A percentile compares a stretch with the other conserved stretches of the same genome.
Conservation (phyloP, 1,140 invertebrate species). For the Diachasma alloeum region DNA sequence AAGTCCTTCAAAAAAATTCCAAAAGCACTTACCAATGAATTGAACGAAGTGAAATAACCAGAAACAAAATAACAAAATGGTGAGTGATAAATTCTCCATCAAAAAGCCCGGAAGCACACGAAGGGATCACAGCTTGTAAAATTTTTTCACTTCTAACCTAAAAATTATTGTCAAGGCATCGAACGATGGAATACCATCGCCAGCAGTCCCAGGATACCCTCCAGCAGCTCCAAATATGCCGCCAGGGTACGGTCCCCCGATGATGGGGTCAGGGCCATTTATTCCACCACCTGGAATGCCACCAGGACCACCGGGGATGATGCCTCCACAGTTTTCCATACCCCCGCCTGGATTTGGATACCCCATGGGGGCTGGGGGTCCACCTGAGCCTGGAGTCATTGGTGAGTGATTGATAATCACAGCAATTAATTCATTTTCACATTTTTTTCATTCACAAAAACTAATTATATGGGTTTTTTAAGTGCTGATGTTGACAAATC, state of each 20-base stretch:
- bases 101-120: too few relatives aligned
- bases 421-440: background rate
- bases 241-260: conserved; percentile 59
- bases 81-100: background rate
- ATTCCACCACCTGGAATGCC: conserved; percentile 62
- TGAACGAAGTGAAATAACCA: background rate
- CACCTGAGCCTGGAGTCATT: conserved; percentile 61
- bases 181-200: conserved; percentile 66
- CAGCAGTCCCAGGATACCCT: conserved; percentile 66
- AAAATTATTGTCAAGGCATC: conserved; percentile 47
- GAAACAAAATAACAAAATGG: background rate
- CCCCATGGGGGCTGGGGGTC: conserved; percentile 61
- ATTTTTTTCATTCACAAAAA: conserved; percentile 16
- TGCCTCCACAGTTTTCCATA: conserved; percentile 76
- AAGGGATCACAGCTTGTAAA: too few relatives aligned
- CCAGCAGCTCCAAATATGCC: conserved; percentile 51
- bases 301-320: conserved; percentile 70
- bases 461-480: conserved; percentile 29
- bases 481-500: background rate
- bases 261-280: conserved; percentile 58
- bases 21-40: background rate
- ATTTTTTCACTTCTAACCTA: too few relatives aligned
- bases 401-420: conserved; percentile 41
- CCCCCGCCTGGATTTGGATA: conserved; percentile 78
- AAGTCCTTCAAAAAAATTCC: background rate